phyloP scores from a whole-genome alignment of 2,113 vertebrate genomes.

The Cephalopholis sonnerati region DNA sequence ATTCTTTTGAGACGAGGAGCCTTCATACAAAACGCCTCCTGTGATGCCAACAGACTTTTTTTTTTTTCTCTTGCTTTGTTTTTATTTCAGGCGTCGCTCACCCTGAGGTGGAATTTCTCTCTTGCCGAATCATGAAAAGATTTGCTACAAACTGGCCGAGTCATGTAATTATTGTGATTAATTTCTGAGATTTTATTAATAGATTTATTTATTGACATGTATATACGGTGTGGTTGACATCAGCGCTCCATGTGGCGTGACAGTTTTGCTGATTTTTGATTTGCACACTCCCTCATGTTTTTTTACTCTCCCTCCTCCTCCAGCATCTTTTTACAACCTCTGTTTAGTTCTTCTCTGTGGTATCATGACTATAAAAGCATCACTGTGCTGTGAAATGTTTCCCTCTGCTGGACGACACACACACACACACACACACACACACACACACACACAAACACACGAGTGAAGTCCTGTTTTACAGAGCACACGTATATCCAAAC shows the following conservation, averaged over 20 bases:
- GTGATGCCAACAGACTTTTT: slow-evolving; percentile 22
- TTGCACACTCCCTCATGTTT: slow-evolving; percentile 64
- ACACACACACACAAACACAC: slow-evolving; percentile 12
- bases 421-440: slow-evolving; percentile 27
- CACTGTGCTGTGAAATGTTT: slow-evolving; percentile 69
- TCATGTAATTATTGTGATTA: slow-evolving; percentile 41
- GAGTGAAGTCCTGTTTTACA: slow-evolving; percentile 28
- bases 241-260: slow-evolving; percentile 46
- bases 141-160: background rate
- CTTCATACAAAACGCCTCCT: slow-evolving; percentile 34
- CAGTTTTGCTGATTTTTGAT: slow-evolving; percentile 77
- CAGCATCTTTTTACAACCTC: background rate
- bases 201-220: slow-evolving; percentile 64
- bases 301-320: background rate
- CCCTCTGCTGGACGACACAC: slow-evolving; percentile 72
- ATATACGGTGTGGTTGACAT: slow-evolving; percentile 41
- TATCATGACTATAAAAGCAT: slow-evolving; percentile 21
- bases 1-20: slow-evolving; percentile 31
- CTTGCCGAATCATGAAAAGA: background rate
- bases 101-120: background rate
- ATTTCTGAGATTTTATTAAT: slow-evolving; percentile 38
- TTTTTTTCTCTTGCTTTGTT: background rate
- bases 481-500: slow-evolving; percentile 35
- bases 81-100: background rate
- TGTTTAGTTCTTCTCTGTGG: slow-evolving; percentile 23